These are phyloP conservation scores for Percopsis omiscomaycus DNA, from an alignment of 2,797 vertebrate genomes.

Conservation along the genomic window DNA sequence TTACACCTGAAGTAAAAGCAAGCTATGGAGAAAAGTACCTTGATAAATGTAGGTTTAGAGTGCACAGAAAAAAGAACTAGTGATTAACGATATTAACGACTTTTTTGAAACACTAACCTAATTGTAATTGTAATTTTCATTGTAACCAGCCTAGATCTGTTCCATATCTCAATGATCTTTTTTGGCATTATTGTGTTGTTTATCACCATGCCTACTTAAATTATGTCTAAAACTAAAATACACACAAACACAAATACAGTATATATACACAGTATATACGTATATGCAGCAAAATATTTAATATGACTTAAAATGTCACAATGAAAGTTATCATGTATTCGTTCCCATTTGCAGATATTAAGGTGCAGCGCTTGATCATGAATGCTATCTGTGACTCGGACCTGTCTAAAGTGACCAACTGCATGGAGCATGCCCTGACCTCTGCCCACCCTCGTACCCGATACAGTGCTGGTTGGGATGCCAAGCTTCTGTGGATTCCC, in stretches of 20 bases:
- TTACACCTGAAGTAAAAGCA: constrained; percentile 80
- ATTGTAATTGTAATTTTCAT: too few relatives aligned
- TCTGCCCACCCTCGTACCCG: constrained; percentile 84
- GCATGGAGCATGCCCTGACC: constrained; percentile 89
- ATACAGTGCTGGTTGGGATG: constrained; percentile 94
- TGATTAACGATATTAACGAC: not conserved
- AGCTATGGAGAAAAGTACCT: constrained; percentile 89
- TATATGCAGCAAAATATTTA: not conserved
- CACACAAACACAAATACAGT: too few relatives aligned
- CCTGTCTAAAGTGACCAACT: constrained; percentile 87
- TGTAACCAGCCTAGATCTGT: too few relatives aligned
- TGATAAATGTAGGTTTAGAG: constrained; percentile 80
- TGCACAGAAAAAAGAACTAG: not conserved
- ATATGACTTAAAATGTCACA: not conserved
- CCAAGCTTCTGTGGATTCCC: constrained; percentile 92
- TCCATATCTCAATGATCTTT: too few relatives aligned
- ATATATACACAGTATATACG: not conserved
- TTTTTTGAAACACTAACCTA: too few relatives aligned
- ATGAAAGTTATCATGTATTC: not conserved
- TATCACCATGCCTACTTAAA: too few relatives aligned
- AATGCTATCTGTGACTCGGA: constrained; percentile 85
- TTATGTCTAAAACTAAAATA: too few relatives aligned
- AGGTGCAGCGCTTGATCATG: constrained; percentile 84
- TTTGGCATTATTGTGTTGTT: too few relatives aligned
- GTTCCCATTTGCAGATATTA: constrained; percentile 76